Evolutionary conservation across 2,888 invertebrate species (phyloP).

Genomic region (Boloria euphrosyne): DNA sequence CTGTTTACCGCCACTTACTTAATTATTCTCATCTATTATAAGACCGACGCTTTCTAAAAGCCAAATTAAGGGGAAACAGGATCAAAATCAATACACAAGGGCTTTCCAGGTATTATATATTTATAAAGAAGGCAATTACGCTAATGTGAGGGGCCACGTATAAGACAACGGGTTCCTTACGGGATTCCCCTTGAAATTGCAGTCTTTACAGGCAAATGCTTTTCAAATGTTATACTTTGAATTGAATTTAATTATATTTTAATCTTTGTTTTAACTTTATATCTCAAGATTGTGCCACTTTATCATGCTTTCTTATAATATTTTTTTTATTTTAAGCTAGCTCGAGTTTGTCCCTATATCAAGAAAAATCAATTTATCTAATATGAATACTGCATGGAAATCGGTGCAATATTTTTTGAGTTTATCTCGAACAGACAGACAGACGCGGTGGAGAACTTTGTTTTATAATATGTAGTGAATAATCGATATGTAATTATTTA

Average conservation of each 20-base stretch:
- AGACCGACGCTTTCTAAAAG: conserved; percentile 28
- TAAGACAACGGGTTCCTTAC: conserved; percentile 21
- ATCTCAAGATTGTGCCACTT: too few species aligned
- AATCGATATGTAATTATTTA: too few species aligned
- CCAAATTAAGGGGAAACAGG: conserved; percentile 29
- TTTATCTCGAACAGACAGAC: too few species aligned
- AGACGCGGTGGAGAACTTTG: too few species aligned
- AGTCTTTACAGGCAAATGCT: neutral
- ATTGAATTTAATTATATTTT: neutral
- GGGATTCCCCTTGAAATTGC: conserved; percentile 18
- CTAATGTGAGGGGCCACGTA: conserved; percentile 24
- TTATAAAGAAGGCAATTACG: conserved; percentile 35
- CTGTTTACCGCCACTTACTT: conserved; percentile 15
- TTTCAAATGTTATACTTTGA: neutral
- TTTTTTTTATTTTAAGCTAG: too few species aligned
- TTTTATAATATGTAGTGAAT: too few species aligned
- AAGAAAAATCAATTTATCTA: too few species aligned
- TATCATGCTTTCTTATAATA: too few species aligned
- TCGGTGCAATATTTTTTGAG: too few species aligned
- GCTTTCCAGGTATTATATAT: conserved; percentile 37
- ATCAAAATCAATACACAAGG: conserved; percentile 35
- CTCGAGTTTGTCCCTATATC: too few species aligned
- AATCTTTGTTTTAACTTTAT: neutral
- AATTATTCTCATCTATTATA: conserved; percentile 25
- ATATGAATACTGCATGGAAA: too few species aligned